Conservation (phyloP, 2,888 invertebrate genomes). For the Alentia gelatinosa region DNA sequence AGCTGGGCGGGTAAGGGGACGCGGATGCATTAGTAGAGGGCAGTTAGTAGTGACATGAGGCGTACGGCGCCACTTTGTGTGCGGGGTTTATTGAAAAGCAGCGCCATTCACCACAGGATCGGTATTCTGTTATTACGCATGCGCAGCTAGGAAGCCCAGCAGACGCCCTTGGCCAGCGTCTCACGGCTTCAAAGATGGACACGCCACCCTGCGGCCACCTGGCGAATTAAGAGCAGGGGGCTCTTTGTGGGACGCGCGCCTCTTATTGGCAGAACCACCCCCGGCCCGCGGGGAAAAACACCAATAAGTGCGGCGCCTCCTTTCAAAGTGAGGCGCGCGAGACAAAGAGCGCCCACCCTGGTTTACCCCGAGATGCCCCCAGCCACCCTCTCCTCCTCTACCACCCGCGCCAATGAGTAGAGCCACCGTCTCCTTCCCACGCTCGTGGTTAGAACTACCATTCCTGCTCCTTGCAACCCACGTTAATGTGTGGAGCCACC, state of each 20-base stretch:
- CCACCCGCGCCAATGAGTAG: neutral
- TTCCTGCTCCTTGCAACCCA: no score
- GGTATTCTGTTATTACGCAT: constrained; percentile 21
- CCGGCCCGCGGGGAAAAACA: constrained; percentile 5
- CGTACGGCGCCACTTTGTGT: neutral
- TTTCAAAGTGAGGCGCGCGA: constrained; percentile 18
- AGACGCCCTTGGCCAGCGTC: neutral
- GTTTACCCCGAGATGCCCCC: constrained; percentile 16
- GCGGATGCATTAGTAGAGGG: neutral
- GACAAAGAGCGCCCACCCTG: neutral
- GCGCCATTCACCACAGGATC: neutral
- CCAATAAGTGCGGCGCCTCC: constrained; percentile 28
- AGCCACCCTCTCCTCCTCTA: no score
- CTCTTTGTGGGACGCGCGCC: neutral
- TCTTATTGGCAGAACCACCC: constrained; percentile 15
- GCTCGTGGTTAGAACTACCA: no score
- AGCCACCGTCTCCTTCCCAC: no score
- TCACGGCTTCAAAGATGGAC: constrained; percentile 31
- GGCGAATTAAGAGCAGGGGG: neutral
- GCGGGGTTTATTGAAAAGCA: constrained; percentile 3
- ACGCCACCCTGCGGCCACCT: neutral
- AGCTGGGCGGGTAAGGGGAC: neutral
- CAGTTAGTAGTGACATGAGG: neutral
- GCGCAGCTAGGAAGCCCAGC: neutral
- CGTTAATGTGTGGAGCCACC: no score